phyloP scores from a whole-genome alignment of 2,113 vertebrate species.

The Pluvialis apricaria region DNA sequence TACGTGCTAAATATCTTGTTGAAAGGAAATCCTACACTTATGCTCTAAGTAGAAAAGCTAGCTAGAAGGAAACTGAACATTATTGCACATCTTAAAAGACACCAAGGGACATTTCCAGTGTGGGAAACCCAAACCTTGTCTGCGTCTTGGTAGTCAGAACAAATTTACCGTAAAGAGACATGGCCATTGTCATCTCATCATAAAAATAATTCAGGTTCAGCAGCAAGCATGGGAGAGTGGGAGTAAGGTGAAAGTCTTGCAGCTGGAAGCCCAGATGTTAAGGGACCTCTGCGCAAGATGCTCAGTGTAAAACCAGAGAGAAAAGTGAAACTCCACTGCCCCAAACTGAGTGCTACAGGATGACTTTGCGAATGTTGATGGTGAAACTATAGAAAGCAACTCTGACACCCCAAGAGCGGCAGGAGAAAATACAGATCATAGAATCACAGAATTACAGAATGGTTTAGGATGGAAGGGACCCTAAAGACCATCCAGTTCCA shows the following conservation, averaged over 20 bases:
- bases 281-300: constrained; percentile 53
- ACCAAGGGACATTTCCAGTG: not conserved
- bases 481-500: no score
- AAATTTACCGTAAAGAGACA: constrained; percentile 7
- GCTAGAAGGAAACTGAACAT: not conserved
- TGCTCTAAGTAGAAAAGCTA: not conserved
- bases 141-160: not conserved
- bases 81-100: not conserved
- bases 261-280: constrained; percentile 73
- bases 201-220: constrained; percentile 10
- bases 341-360: constrained; percentile 8
- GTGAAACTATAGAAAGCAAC: not conserved
- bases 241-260: constrained; percentile 7
- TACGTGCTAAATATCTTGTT: not conserved
- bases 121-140: not conserved
- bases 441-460: no score
- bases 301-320: constrained; percentile 23
- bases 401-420: no score
- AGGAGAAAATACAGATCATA: not conserved
- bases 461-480: no score
- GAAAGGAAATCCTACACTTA: not conserved
- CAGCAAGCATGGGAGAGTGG: not conserved
- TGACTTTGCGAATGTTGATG: constrained; percentile 24
- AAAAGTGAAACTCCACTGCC: not conserved
- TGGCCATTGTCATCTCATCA: not conserved